Conservation (phyloP, 2,113 vertebrate species). For the Craseonycteris thonglongyai region DNA sequence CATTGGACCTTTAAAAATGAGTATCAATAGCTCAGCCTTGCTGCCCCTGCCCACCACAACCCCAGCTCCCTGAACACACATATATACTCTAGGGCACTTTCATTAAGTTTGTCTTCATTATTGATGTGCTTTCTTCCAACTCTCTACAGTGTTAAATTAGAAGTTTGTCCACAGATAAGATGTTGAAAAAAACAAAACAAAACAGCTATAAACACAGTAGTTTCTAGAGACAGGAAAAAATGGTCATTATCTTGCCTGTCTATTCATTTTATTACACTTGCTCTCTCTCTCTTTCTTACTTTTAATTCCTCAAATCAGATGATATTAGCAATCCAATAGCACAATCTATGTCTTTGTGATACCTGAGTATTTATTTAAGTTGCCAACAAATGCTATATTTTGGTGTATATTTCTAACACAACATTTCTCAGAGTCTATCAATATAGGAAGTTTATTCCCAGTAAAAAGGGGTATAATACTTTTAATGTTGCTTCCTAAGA, state of each 20-base stretch:
- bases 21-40: background rate
- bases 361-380: background rate
- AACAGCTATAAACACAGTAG: background rate
- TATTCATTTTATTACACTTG: background rate
- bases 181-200: too few species aligned
- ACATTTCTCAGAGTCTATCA: background rate
- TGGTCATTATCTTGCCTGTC: background rate
- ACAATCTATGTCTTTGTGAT: background rate
- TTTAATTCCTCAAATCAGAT: background rate
- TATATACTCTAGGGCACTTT: background rate
- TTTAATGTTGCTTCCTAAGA: conserved; percentile 4
- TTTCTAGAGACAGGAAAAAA: background rate
- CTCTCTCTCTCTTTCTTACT: background rate
- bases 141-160: background rate
- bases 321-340: background rate
- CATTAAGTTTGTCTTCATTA: background rate
- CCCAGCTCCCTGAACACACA: background rate
- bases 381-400: background rate
- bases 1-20: background rate
- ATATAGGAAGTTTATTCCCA: background rate
- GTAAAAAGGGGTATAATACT: background rate
- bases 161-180: background rate
- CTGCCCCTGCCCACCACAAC: rapidly evolving
- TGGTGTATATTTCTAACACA: background rate
- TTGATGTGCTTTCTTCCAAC: background rate